Evolutionary conservation across 2,113 vertebrate species (phyloP).

Genomic region (Rhizomys pruinosus): DNA sequence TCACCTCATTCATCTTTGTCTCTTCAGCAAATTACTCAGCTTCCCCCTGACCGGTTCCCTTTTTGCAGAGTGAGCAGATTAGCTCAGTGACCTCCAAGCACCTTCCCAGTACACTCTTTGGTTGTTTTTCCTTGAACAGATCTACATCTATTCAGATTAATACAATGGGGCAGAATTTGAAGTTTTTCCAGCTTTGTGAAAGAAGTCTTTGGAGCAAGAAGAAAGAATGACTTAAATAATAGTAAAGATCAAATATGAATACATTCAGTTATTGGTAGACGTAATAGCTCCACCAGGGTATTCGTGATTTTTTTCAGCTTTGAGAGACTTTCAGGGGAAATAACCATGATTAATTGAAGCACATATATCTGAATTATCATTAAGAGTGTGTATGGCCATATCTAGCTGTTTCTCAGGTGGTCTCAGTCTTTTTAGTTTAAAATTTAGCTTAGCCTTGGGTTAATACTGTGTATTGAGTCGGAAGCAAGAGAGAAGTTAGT

Average conservation of each 20-base stretch:
- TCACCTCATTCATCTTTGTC: not conserved
- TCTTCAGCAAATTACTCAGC: not conserved
- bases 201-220: not conserved
- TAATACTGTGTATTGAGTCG: constrained; percentile 26
- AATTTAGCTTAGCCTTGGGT: constrained; percentile 34
- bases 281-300: not conserved
- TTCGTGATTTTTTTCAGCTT: not conserved
- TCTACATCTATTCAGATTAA: constrained; percentile 20
- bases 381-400: not conserved
- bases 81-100: not conserved
- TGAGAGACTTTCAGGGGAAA: constrained; percentile 1
- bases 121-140: not conserved
- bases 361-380: not conserved
- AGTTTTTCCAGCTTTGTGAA: not conserved
- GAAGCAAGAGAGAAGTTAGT: constrained; percentile 55
- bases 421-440: not conserved
- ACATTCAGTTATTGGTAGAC: not conserved
- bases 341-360: not conserved
- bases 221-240: not conserved
- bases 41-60: not conserved
- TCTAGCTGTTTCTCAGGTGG: not conserved
- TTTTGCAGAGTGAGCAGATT: not conserved
- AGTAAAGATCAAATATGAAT: too few species aligned
- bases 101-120: not conserved
- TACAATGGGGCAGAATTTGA: not conserved